Evolutionary conservation across 2,113 vertebrate species (phyloP).

Genomic region (Saguinus midas): DNA sequence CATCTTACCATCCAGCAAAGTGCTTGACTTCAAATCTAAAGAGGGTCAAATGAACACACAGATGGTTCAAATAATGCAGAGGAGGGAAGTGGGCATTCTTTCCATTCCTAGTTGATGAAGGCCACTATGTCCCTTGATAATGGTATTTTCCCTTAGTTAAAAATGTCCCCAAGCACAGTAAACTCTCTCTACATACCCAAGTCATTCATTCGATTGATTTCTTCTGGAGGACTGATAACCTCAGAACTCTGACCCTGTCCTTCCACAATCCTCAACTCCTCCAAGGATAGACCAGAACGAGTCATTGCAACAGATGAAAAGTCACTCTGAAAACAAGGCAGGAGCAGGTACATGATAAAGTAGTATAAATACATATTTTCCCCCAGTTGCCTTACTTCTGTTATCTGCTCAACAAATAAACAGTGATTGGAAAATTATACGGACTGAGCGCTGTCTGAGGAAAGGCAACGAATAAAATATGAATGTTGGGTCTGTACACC

Average conservation of each 20-base stretch:
- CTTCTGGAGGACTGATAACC: constrained; percentile 92
- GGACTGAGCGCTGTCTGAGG: neutral
- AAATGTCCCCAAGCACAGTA: neutral
- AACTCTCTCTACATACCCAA: constrained; percentile 84
- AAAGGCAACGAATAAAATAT: neutral
- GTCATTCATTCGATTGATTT: constrained; percentile 93
- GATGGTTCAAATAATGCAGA: neutral
- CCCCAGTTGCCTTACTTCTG: neutral
- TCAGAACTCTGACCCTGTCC: constrained; percentile 98
- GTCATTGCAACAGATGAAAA: constrained; percentile 90
- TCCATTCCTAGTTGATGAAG: neutral
- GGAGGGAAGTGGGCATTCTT: neutral
- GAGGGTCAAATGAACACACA: constrained; percentile 52
- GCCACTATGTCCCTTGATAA: neutral
- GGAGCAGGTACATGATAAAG: neutral
- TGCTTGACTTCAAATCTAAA: constrained; percentile 91
- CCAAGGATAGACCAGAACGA: constrained; percentile 93
- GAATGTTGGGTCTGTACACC: neutral
- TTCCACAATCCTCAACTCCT: constrained; percentile 97
- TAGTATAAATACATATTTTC: neutral
- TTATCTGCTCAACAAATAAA: neutral
- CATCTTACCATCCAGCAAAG: constrained; percentile 91
- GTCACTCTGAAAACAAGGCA: constrained; percentile 86
- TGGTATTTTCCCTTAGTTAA: neutral
- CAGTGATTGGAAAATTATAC: neutral